Evolutionary conservation across 2,888 invertebrate genomes (phyloP).

Genomic region (Tenthredo distinguenda): DNA sequence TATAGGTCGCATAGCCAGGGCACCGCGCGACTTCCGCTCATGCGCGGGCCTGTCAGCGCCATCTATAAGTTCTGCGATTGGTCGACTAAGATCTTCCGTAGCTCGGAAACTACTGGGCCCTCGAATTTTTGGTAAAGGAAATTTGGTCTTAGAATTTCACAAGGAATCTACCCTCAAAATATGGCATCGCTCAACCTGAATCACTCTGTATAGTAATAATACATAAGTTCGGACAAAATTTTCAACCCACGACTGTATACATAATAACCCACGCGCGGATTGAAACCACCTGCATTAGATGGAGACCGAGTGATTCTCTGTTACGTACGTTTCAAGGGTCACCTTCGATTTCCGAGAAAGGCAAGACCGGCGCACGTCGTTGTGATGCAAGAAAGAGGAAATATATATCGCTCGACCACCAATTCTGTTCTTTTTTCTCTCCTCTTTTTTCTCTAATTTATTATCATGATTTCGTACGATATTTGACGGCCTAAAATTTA

Average conservation of each 20-base stretch:
- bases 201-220: neutral
- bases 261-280: neutral
- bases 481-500: neutral
- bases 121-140: neutral
- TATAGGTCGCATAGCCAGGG: neutral
- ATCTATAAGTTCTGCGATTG: neutral
- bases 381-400: conserved; percentile 5
- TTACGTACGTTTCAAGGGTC: conserved; percentile 31
- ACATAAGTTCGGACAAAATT: neutral
- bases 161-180: neutral
- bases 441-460: neutral
- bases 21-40: neutral
- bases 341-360: conserved; percentile 44
- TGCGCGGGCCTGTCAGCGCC: neutral
- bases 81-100: neutral
- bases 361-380: neutral
- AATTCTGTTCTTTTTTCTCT: neutral
- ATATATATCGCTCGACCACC: neutral
- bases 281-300: conserved; percentile 5
- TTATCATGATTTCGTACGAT: neutral
- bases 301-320: conserved; percentile 9
- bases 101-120: conserved; percentile 2
- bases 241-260: neutral
- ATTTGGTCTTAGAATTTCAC: neutral
- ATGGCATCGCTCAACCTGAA: neutral